Evolutionary conservation across 1,140 invertebrate genomes (phyloP), one percentile per base, ranked within the genome.

Genomic region (Scaptomyza pallida): DNA sequence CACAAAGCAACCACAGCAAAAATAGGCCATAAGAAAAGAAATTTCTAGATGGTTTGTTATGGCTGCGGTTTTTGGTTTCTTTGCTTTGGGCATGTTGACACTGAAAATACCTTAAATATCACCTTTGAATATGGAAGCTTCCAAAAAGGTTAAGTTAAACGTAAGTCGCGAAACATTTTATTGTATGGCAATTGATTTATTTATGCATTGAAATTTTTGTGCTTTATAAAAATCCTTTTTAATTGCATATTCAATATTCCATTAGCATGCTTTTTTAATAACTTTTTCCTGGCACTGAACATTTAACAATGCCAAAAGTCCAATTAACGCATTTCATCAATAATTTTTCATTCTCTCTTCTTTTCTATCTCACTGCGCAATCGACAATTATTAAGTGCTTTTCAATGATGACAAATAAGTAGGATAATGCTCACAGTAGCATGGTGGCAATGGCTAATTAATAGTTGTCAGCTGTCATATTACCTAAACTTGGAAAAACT

Each of bases 1-100:
- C 62, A 56, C 73, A 56, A 68, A 55, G 45, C 17, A 65, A 56
- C 68, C 55, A 48, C 67, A 68, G 57, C 41, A 75, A 67, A 48
- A 72, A 26, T 1, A 26, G 6, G 23, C 2, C 73, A 78, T 70
- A 69, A 19, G 17, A 52, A 33, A 15, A 9, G n/a, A 13, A 13
- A 26, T 47, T 13, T 47, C n/a, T 8, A 23, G 21, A 8, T 23
- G 19, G 3, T 5, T 35, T n/a, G n/a, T 37, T 37, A 37, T 15
- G 35, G 10, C 50, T 52, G 33, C 17, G 37, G 35, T 37, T 41
- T 55, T 16, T 15, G n/a, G 12, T 37, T 4, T 37, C n/a, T 4
- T 3, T n/a, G 0, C 8, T 30, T 30, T 37, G 8, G 1, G 2
- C 33, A 37, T n/a, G 10, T 37, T n/a, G 0, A 4, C 3, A 37